Conservation (phyloP, 2,888 invertebrate species). For the Lepidocyrtinus sp. region DNA sequence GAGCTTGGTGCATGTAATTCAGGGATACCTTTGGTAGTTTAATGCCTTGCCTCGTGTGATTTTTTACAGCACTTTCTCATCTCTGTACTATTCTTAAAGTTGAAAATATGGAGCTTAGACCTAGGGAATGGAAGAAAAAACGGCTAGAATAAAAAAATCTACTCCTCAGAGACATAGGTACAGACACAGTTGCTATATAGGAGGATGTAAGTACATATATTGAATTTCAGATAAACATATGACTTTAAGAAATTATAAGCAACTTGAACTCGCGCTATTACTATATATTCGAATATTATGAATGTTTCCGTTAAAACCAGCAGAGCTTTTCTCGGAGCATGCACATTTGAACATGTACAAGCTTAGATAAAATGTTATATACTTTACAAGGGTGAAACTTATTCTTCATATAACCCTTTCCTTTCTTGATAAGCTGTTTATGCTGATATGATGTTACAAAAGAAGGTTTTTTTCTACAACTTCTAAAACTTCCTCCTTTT, state of each 20-base stretch:
- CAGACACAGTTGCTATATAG: constrained; percentile 1
- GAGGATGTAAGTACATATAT: no score
- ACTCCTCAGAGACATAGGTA: constrained; percentile 4
- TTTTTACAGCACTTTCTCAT: neutral
- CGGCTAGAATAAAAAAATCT: neutral
- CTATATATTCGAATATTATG: neutral
- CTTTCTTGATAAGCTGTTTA: neutral
- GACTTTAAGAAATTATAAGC: neutral
- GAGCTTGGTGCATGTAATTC: no score
- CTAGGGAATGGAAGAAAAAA: constrained; percentile 47
- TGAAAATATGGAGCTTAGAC: constrained; percentile 54
- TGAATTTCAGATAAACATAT: neutral
- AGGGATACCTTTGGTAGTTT: no score
- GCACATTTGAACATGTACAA: no score
- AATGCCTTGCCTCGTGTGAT: neutral
- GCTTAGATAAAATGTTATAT: no score
- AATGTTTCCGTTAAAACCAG: constrained; percentile 6
- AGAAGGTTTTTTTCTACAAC: constrained; percentile 2
- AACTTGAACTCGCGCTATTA: neutral
- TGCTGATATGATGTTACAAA: no score
- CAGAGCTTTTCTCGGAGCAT: no score
- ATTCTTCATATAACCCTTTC: neutral
- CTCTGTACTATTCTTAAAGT: neutral
- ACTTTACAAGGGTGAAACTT: no score
- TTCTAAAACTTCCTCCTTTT: neutral